Base-by-base conservation (phyloP, 1,140 invertebrate species). In the Drosophila tsacasi region DNA sequence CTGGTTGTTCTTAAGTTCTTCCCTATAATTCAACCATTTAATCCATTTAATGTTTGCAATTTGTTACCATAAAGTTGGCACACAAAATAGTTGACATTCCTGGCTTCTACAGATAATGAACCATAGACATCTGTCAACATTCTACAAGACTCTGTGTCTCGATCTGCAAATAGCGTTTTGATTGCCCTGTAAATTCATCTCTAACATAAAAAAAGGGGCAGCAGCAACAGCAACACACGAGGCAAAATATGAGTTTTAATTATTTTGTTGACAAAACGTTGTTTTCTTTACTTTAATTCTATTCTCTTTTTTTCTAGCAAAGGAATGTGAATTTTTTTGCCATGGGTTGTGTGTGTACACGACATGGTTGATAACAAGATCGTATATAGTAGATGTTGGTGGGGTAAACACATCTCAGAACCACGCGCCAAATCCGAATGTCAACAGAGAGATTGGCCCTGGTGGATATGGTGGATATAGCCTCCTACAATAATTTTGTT, bases 181-280 rank as follows among this genome's bases (percentile, higher is more conserved):
- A 60, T 75, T 66, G 78, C 46, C 59, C 60, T 67, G 60, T 82
- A 78, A 78, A 82, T 82, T 77, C 40, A 44, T 13, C 46, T 63
- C 63, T 40, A 61, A 81, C 81, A 83, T 80, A 80, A 80, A 79
- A 76, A 76, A 50, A 50, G 49, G 17, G 77, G 57, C 55, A 65
- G 49, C 23, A 50, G 54, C 61, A 73, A 61, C 47, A 59, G 21
- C 4, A 52, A 52, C 17, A 60, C 37, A 44, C 19, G 35, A 62
- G 39, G 30, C 30, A 40, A 68, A 72, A 52, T 42, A 37, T 37
- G 81, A 76, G 77, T 81, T 76, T 71, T 77, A 85, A 81, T 84
- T 85, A 85, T 84, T 81, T 66, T 84, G 81, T 85, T 84, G 81
- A 84, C 82, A 81, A 77, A 77, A 77, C 35, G 63, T 84, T 65